phyloP scores from a whole-genome alignment of 2,113 vertebrate species.

The Holacanthus passer region DNA sequence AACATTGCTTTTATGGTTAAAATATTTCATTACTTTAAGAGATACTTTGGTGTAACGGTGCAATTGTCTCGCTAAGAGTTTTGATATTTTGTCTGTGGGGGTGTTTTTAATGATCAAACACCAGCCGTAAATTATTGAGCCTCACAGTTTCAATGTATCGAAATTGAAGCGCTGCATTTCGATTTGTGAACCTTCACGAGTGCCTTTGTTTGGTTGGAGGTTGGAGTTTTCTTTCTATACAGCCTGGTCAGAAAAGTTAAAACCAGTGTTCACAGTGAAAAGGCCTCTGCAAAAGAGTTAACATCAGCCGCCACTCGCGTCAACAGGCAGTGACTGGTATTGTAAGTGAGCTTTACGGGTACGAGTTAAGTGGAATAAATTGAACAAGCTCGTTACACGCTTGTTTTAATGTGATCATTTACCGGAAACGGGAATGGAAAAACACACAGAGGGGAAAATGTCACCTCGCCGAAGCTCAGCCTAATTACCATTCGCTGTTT shows the following conservation, averaged over 20 bases:
- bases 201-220: neutral
- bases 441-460: constrained; percentile 50
- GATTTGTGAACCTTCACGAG: too few relatives aligned
- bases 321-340: constrained; percentile 25
- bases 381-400: constrained; percentile 60
- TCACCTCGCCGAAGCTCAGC: constrained; percentile 47
- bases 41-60: neutral
- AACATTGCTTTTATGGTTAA: neutral
- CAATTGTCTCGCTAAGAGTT: neutral
- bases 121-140: neutral
- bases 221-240: neutral
- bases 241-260: neutral
- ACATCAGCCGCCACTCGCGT: neutral
- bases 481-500: constrained; percentile 62
- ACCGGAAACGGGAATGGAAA: constrained; percentile 49
- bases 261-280: neutral
- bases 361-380: constrained; percentile 62
- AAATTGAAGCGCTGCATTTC: neutral
- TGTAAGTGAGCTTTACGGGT: constrained; percentile 44
- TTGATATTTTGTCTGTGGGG: neutral
- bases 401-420: constrained; percentile 60
- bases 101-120: neutral
- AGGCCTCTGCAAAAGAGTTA: neutral
- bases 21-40: constrained; percentile 9
- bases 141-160: neutral